These are phyloP conservation scores for Drosophila aldrichi DNA, from an alignment of 2,888 invertebrate species.

Conservation along the genomic window DNA sequence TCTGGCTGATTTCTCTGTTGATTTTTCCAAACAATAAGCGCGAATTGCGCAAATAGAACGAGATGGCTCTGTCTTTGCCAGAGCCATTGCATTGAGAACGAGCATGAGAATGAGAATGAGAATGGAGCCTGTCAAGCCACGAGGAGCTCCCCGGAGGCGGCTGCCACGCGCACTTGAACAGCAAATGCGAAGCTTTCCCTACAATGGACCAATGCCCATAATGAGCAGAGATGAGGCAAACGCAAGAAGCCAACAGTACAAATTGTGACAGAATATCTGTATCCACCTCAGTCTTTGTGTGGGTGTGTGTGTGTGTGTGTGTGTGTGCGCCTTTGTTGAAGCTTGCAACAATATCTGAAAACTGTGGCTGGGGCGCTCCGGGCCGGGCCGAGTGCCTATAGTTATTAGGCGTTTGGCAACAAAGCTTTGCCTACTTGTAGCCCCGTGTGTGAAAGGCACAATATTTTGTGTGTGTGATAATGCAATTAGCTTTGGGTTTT, in stretches of 20 bases:
- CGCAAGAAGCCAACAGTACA: conserved; percentile 54
- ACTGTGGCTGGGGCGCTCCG: conserved; percentile 22
- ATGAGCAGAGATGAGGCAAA: conserved; percentile 30
- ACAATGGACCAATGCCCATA: conserved; percentile 50
- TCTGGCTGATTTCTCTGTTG: conserved; percentile 38
- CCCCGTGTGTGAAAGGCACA: conserved; percentile 29
- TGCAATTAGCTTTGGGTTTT: conserved; percentile 69
- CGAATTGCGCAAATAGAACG: conserved; percentile 75
- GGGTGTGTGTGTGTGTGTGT: conserved; percentile 11
- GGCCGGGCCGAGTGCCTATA: conserved; percentile 44
- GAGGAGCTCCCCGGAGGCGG: conserved; percentile 73
- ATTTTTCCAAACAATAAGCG: conserved; percentile 81
- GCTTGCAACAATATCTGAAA: conserved; percentile 37
- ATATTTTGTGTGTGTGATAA: conserved; percentile 37
- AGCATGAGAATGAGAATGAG: conserved; percentile 9
- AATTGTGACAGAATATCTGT: conserved; percentile 38
- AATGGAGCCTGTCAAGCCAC: conserved; percentile 49
- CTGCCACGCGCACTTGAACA: conserved; percentile 71
- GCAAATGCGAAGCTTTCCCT: conserved; percentile 39
- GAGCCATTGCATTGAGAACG: conserved; percentile 14
- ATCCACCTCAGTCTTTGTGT: conserved; percentile 1
- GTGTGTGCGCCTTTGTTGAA: conserved; percentile 39
- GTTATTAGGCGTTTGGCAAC: conserved; percentile 70
- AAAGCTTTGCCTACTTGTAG: conserved; percentile 58
- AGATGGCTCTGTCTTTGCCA: conserved; percentile 46